These are phyloP conservation scores for Alexandromys fortis DNA, from an alignment of 2,113 vertebrate genomes.

Conservation along the genomic window DNA sequence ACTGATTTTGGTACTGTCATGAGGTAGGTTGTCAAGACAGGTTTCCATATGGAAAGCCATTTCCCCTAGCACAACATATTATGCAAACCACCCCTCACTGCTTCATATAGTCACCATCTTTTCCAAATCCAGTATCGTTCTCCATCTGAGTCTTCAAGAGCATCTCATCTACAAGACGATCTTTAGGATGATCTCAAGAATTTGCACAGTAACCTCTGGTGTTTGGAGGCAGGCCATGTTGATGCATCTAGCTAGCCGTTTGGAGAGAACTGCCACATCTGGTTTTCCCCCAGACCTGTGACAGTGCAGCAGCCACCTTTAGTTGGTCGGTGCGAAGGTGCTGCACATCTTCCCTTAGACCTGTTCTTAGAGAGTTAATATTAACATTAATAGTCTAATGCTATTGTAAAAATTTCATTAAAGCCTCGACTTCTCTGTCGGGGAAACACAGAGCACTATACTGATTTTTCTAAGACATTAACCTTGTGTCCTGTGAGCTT, in stretches of 20 bases:
- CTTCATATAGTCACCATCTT: neutral
- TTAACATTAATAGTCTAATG: neutral
- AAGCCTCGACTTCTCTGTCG: neutral
- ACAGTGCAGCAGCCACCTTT: neutral
- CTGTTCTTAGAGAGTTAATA: neutral
- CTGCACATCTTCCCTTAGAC: neutral
- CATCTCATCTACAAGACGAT: neutral
- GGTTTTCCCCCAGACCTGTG: neutral
- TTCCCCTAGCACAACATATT: neutral
- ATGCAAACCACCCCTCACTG: neutral
- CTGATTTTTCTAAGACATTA: neutral
- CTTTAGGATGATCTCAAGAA: neutral
- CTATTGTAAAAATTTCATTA: neutral
- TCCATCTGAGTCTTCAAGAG: neutral
- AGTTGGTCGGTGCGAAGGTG: neutral
- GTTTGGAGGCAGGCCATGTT: neutral
- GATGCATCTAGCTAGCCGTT: neutral
- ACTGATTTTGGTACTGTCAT: neutral
- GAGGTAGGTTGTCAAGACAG: neutral
- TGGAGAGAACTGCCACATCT: neutral
- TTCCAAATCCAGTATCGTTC: neutral
- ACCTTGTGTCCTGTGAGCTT: neutral
- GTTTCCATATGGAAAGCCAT: neutral
- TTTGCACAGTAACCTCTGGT: neutral
- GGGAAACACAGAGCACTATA: neutral